Evolutionary conservation across 2,797 vertebrate genomes (phyloP).

Genomic region (Tapirus indicus): DNA sequence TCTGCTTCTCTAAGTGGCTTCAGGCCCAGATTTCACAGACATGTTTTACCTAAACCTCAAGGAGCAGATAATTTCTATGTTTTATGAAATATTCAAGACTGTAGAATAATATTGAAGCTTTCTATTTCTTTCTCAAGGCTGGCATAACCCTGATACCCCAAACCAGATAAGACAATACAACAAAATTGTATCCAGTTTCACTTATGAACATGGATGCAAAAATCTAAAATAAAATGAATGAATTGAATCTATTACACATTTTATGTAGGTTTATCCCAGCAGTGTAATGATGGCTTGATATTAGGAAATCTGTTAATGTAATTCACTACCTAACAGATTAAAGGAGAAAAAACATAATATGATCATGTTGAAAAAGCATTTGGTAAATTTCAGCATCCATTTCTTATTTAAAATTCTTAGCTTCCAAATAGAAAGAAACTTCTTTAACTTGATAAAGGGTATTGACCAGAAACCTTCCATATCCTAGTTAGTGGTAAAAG

Average conservation of each 20-base stretch:
- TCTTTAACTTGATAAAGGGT: neutral
- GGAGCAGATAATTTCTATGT: slow-evolving; percentile 23
- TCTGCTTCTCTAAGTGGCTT: neutral
- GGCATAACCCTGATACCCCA: neutral
- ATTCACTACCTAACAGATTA: slow-evolving; percentile 15
- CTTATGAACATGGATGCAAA: neutral
- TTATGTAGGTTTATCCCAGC: neutral
- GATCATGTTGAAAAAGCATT: neutral
- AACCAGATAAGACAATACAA: neutral
- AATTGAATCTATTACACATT: neutral
- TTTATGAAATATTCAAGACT: slow-evolving; percentile 31
- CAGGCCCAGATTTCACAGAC: neutral
- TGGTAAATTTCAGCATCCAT: neutral
- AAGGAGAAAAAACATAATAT: neutral
- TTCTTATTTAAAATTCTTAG: slow-evolving; percentile 35
- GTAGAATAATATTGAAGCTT: neutral
- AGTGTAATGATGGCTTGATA: neutral
- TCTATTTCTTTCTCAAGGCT: neutral
- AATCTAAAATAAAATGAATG: neutral
- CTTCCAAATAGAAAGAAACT: neutral
- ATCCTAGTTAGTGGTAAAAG: neutral
- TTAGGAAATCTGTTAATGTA: slow-evolving; percentile 21
- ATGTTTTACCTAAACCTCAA: slow-evolving; percentile 13
- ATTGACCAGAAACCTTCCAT: neutral
- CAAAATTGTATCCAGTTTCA: slow-evolving; percentile 4